These are phyloP conservation scores for Danio albolineatus DNA, from an alignment of 2,797 vertebrate genomes.

Conservation along the genomic window DNA sequence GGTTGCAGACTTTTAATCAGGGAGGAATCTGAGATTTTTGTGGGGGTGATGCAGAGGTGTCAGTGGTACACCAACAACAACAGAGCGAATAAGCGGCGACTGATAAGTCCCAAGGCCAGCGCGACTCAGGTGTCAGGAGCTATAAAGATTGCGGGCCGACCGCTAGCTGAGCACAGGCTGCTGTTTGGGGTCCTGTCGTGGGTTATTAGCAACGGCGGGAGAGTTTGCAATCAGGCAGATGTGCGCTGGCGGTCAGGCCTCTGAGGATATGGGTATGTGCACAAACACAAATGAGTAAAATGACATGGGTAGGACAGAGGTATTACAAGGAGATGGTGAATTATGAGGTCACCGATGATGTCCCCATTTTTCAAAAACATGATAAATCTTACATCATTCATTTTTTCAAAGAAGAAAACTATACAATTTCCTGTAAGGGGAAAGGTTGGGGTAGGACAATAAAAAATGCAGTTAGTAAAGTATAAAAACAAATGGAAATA, in stretches of 20 bases:
- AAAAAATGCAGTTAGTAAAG: no score
- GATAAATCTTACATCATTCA: no score
- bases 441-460: no score
- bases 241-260: slow-evolving; percentile 50
- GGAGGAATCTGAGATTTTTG: slow-evolving; percentile 47
- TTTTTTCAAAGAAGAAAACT: no score
- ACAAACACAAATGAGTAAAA: no score
- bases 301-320: no score
- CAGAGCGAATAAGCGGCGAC: slow-evolving; percentile 59
- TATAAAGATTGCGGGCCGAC: slow-evolving; percentile 59
- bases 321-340: no score
- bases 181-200: slow-evolving; percentile 67
- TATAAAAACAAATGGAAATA: no score
- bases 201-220: slow-evolving; percentile 69
- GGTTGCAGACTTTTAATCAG: slow-evolving; percentile 60
- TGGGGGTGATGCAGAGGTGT: slow-evolving; percentile 29
- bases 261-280: slow-evolving; percentile 45
- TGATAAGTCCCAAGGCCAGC: slow-evolving; percentile 70
- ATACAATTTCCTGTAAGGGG: no score
- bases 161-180: slow-evolving; percentile 63
- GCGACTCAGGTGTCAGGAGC: slow-evolving; percentile 71
- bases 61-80: slow-evolving; percentile 54
- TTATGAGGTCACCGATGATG: no score
- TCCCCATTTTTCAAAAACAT: no score
- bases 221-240: slow-evolving; percentile 59